phyloP scores from a whole-genome alignment of 2,888 invertebrate species.

The Camponotus fellah region DNA sequence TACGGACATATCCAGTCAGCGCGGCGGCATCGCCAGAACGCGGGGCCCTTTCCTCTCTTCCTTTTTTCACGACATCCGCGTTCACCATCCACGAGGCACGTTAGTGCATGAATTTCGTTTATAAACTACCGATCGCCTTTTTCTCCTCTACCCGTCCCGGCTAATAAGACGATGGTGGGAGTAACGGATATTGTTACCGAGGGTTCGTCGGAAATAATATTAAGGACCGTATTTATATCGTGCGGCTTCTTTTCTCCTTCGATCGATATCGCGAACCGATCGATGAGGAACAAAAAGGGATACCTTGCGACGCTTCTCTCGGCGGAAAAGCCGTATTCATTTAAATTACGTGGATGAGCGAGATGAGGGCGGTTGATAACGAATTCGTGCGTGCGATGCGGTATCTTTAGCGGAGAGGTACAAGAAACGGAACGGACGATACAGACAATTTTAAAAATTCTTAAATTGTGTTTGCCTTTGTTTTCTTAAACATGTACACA shows the following conservation, averaged over 20 bases:
- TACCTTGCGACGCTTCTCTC: constrained; percentile 44
- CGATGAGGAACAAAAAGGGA: constrained; percentile 48
- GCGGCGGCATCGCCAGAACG: constrained; percentile 58
- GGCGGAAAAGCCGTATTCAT: constrained; percentile 47
- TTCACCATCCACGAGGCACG: constrained; percentile 49
- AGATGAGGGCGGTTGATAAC: constrained; percentile 53
- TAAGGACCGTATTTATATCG: constrained; percentile 65
- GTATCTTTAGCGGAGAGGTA: constrained; percentile 30
- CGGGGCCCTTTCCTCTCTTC: constrained; percentile 61
- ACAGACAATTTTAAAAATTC: neutral
- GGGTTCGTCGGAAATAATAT: constrained; percentile 56
- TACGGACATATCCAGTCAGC: constrained; percentile 78
- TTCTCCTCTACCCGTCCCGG: constrained; percentile 56
- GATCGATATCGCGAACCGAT: constrained; percentile 47
- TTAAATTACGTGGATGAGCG: constrained; percentile 48
- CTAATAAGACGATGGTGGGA: constrained; percentile 69
- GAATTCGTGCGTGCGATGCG: constrained; percentile 38
- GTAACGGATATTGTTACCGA: constrained; percentile 71
- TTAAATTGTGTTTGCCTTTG: neutral
- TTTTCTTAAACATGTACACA: neutral
- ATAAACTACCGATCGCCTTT: constrained; percentile 63
- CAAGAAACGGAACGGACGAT: constrained; percentile 20
- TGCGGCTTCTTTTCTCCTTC: constrained; percentile 28
- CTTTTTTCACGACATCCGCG: constrained; percentile 33
- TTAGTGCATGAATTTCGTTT: constrained; percentile 72